phyloP scores from a whole-genome alignment of 2,113 vertebrate genomes.

The Prietella phreatophila region DNA sequence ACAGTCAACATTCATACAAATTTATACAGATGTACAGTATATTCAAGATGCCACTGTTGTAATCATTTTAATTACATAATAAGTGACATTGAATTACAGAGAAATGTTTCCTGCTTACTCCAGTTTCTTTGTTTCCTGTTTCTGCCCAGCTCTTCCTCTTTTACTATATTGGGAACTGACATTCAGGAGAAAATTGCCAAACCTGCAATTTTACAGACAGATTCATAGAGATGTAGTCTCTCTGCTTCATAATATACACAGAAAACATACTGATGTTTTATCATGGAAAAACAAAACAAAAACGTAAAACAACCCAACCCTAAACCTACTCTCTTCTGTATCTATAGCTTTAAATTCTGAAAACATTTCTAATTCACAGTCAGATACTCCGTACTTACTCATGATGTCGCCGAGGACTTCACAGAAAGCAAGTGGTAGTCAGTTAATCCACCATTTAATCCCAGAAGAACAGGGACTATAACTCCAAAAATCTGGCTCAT shows the following conservation, averaged over 20 bases:
- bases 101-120: conserved; percentile 23
- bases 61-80: background rate
- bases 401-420: background rate
- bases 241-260: background rate
- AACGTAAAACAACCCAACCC: background rate
- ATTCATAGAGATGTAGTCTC: background rate
- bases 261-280: background rate
- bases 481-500: background rate
- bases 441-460: conserved; percentile 10
- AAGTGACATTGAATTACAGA: background rate
- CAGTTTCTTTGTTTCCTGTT: conserved; percentile 21
- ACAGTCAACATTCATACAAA: background rate
- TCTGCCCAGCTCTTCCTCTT: conserved; percentile 40
- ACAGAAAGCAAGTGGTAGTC: background rate
- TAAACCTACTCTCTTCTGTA: background rate
- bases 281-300: background rate
- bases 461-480: background rate
- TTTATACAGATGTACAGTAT: background rate
- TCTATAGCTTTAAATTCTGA: background rate
- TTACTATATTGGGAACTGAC: conserved; percentile 32
- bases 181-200: conserved; percentile 26
- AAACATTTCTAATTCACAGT: conserved; percentile 1
- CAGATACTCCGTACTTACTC: conserved; percentile 34
- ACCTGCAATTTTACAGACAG: conserved; percentile 25
- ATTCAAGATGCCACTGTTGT: background rate